Evolutionary conservation across 2,888 invertebrate species (phyloP).

Genomic region (Trichopoda pennipes): DNA sequence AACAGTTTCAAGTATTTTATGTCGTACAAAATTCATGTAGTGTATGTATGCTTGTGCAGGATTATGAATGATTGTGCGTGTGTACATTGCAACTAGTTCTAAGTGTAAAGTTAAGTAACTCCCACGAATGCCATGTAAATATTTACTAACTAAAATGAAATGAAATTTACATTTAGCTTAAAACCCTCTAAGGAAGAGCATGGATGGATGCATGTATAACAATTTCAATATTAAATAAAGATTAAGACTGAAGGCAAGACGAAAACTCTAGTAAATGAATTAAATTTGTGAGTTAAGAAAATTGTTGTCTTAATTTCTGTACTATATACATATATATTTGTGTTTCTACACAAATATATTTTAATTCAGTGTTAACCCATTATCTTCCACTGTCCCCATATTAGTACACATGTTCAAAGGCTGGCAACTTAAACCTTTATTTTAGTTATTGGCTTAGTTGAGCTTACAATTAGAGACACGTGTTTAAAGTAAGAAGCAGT

Average conservation of each 20-base stretch:
- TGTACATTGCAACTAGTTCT: slow-evolving; percentile 35
- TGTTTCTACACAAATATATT: not conserved
- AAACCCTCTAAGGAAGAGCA: slow-evolving; percentile 20
- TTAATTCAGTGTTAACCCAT: not conserved
- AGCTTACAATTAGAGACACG: too few relatives aligned
- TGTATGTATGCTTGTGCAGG: not conserved
- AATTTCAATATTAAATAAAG: not conserved
- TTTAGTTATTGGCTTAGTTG: too few relatives aligned
- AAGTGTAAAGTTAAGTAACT: slow-evolving; percentile 56
- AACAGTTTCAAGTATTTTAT: slow-evolving; percentile 6
- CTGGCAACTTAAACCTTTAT: too few relatives aligned
- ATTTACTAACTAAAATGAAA: slow-evolving; percentile 57
- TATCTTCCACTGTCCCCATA: too few relatives aligned
- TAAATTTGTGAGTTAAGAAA: slow-evolving; percentile 13
- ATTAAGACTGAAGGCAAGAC: slow-evolving; percentile 9
- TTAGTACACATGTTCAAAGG: too few relatives aligned
- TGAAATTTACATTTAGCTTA: slow-evolving; percentile 51
- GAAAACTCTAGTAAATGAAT: not conserved
- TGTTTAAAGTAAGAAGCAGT: too few relatives aligned
- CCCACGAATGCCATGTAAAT: slow-evolving; percentile 57
- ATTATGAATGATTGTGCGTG: not conserved
- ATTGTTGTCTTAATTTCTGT: slow-evolving; percentile 39
- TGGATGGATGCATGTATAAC: slow-evolving; percentile 1
- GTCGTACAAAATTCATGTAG: slow-evolving; percentile 3
- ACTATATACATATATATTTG: not conserved